Evolutionary conservation across 2,888 invertebrate genomes (phyloP).

Genomic region (Neoaliturus tenellus): DNA sequence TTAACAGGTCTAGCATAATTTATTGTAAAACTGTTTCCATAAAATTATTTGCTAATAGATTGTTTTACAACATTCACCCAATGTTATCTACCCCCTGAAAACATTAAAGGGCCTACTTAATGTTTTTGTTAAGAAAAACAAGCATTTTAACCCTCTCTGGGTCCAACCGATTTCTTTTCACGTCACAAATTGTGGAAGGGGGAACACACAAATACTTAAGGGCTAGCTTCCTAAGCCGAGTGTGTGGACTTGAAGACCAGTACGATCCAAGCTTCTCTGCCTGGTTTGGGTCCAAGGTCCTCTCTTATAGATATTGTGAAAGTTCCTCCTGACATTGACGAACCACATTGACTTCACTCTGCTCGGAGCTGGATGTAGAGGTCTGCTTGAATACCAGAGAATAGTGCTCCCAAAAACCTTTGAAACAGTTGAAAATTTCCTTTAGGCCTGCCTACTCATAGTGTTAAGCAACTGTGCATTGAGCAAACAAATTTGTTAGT

Average conservation of each 20-base stretch:
- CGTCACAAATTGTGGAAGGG: background rate
- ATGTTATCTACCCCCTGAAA: no score
- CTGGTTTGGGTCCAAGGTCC: background rate
- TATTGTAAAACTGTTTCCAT: background rate
- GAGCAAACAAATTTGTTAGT: no score
- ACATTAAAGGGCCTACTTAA: conserved; percentile 13
- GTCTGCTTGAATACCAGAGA: background rate
- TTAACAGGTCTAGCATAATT: background rate
- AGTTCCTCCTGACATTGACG: background rate
- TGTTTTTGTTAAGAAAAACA: conserved; percentile 7
- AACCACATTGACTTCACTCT: background rate
- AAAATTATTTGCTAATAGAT: background rate
- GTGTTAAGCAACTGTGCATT: no score
- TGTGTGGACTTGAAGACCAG: background rate
- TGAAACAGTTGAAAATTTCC: background rate
- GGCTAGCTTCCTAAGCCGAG: background rate
- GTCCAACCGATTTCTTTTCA: background rate
- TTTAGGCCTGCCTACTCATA: conserved; percentile 4
- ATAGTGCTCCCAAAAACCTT: background rate
- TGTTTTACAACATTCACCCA: background rate
- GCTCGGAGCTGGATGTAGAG: background rate
- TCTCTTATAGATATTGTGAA: background rate
- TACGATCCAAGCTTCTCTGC: background rate
- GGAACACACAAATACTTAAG: background rate
- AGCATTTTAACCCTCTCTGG: background rate